Percentiles rank a stretch among this genome's conserved stretches.
These are phyloP conservation scores for Trissolcus japonicus DNA, from an alignment of 2,888 invertebrate species.

Conservation along the genomic window DNA sequence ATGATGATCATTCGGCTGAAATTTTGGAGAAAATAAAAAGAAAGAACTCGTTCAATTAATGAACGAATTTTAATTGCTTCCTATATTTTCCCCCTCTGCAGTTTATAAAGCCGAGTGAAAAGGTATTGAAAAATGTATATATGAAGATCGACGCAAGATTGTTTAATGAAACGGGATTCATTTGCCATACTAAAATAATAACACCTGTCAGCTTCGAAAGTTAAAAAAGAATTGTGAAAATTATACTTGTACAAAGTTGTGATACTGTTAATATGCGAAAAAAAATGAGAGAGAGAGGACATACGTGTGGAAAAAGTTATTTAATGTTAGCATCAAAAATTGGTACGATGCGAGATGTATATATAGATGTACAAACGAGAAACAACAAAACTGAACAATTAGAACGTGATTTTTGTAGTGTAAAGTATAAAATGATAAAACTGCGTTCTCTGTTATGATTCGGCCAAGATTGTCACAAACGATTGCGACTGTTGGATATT, in stretches of 20 bases:
- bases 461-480: conserved; percentile 15
- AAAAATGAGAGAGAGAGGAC: conserved; percentile 43
- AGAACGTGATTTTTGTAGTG: conserved; percentile 46
- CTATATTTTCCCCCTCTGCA: too few species aligned
- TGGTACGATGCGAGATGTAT: conserved; percentile 41
- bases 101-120: not conserved
- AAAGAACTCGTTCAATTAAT: too few species aligned
- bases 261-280: conserved; percentile 51
- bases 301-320: conserved; percentile 53
- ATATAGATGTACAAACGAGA: conserved; percentile 52
- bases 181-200: conserved; percentile 13
- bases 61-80: too few species aligned
- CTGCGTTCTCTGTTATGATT: conserved; percentile 21
- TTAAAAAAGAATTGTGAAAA: conserved; percentile 42
- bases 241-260: conserved; percentile 54
- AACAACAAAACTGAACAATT: conserved; percentile 23
- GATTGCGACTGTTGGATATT: conserved; percentile 22
- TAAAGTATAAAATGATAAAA: conserved; percentile 22
- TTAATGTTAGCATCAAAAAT: conserved; percentile 41
- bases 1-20: too few species aligned
- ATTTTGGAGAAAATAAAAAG: not conserved
- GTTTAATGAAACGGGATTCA: conserved; percentile 9
- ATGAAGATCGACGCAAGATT: not conserved
- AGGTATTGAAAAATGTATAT: too few species aligned
- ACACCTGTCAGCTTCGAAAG: conserved; percentile 30